Base-by-base conservation (phyloP, 1,140 invertebrate genomes). In the Drosophila pseudoananassae region DNA sequence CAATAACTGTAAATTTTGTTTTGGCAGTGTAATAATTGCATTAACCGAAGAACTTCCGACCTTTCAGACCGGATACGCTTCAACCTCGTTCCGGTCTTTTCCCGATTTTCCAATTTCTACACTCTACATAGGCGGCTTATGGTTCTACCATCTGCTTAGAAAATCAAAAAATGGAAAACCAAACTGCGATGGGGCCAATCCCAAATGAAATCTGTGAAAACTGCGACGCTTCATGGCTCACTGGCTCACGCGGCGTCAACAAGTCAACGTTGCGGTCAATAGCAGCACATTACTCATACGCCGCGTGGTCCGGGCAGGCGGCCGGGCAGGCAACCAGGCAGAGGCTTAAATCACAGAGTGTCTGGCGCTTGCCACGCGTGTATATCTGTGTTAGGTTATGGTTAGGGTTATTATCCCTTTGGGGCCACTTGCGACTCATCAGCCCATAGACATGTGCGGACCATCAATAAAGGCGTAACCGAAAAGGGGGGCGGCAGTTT, bases 391-490 rank as follows among this genome's bases (percentile, higher is more conserved):
- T 70, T 66, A 66, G 50, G 66, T 69, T 69, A 53, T 66, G 72
- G 51, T 64, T 69, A 51, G 51, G 31, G 50, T 72, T 76, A 85
- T 88, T 87, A 83, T 83, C 74, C 82, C 78, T 78, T 59, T 82
- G 82, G 78, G 83, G 38, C 60, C 82, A 78, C 61, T 82, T 87
- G 78, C 53, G 36, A 65, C 72, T 81, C 77, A 83, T 78, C 79
- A 78, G 60, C 43, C 64, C 57, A 71, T 73, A 76, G 66, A 77
- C 68, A 68, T 51, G 58, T 68, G 54, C 38, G 61, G 29, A 46
- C 57, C 76, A 85, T 85, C 72, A 76, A 83, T 68, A 79, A 73
- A 65, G 80, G 66, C 66, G 76, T 50, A 59, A 54, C 72, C 36
- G 38, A 23, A 17, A 53, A 36, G 31, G 8, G 25, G 23, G n/a